Evolutionary conservation across 2,113 vertebrate species (phyloP), one percentile per base, ranked within the genome.

Genomic region (Boulengeromyrus knoepffleri): DNA sequence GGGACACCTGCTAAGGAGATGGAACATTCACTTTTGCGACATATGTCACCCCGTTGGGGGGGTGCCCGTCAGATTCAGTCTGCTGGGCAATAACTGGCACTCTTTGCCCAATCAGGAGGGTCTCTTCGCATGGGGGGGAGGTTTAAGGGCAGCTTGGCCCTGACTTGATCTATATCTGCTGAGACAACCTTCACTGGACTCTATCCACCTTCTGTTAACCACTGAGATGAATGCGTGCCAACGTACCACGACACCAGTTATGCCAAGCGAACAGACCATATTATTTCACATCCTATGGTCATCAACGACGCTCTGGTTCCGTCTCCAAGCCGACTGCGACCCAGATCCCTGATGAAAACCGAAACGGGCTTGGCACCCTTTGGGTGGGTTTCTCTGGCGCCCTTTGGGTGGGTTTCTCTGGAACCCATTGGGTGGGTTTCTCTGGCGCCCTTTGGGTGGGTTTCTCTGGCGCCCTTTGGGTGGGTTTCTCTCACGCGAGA

Each of bases 11-110:
- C 24, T 15, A 90, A 53, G 27, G 42, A 83, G 88, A 50, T 50
- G 50, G 84, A 49, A 83, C 53, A 13, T 84, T 87, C 45, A 53
- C 80, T 90, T 90, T 89, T 39, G 88, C 86, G 15, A 86, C 87
- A 88, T 90, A 58, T 80, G 80, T 58, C 80, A 62, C 53, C 50
- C 50, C 52, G 39, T 50, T 50, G 36, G 27, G 88, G 36, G 12
- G 84, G 49, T 89, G 62, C 39, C 50, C 39, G 27, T 88, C 66
- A 66, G 9, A 24, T 9, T 19, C 66, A 15, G 83, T 85, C 56
- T 53, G 15, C 31, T 70, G 15, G 39, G 58, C 70, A 66, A 46
- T 17, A 85, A 74, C 56, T 89, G 62, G 53, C 19, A 31, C 46
- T 50, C 56, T 62, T 15, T 70, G 80, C 88, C 88, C 45, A 39